A percentile compares a stretch with the other conserved stretches of the same genome.
phyloP scores from a whole-genome alignment of 1,140 invertebrate species.

The Macrosteles quadrilineatus region DNA sequence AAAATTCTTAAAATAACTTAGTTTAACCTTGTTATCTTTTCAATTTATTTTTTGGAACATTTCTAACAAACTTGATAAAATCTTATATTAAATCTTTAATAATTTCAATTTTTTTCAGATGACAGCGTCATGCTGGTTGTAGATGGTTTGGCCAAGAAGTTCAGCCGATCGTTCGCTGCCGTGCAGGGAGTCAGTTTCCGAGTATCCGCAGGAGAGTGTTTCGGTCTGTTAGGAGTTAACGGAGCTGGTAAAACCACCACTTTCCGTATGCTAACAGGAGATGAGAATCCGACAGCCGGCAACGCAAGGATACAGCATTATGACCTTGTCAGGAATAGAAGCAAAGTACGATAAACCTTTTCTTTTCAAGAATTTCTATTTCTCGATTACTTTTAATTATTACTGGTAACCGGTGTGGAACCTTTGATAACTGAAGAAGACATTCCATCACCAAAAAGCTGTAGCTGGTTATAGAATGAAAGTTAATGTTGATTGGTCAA shows the following conservation, averaged over 20 bases:
- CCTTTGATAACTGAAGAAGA: no score
- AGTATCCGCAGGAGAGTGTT: slow-evolving; percentile 78
- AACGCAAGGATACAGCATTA: slow-evolving; percentile 34
- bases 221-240: slow-evolving; percentile 86
- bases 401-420: no score
- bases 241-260: slow-evolving; percentile 85
- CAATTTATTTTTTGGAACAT: no score
- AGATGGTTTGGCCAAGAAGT: slow-evolving; percentile 38
- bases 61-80: no score
- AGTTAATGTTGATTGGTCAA: no score
- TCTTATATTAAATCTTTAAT: no score
- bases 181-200: slow-evolving; percentile 71
- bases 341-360: slow-evolving; percentile 20
- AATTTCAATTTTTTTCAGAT: not conserved
- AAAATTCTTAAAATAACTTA: no score
- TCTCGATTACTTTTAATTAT: no score
- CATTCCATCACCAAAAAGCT: no score
- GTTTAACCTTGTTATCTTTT: no score
- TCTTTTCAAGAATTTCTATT: not conserved
- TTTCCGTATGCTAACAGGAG: slow-evolving; percentile 87
- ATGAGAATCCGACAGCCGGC: slow-evolving; percentile 35
- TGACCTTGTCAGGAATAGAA: slow-evolving; percentile 20
- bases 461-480: no score
- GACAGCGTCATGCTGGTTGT: slow-evolving; percentile 32
- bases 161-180: slow-evolving; percentile 50